Evolutionary conservation across 2,888 invertebrate species (phyloP), one percentile per base, ranked within the genome.

Genomic region (Drosophila macrospina): DNA sequence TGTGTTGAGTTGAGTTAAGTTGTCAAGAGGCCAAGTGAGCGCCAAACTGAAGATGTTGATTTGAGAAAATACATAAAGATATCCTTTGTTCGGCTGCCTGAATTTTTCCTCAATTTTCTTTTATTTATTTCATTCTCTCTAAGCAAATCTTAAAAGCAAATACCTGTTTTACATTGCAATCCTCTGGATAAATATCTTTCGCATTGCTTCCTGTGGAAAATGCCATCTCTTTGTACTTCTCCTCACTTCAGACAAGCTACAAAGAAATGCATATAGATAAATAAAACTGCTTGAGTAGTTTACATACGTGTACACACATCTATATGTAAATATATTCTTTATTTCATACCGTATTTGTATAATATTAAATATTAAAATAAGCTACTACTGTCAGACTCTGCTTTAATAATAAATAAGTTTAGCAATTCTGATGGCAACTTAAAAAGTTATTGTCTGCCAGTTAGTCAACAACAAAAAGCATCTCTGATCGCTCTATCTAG

Each of bases 1-100:
- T 45, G 44, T 20, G 10, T 24, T 8, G 13, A 42, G 55, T 50
- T 54, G 32, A 34, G 56, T 73, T 64, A 47, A 59, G 74, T 57
- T 60, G 56, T 78, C 60, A 51, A 32, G 11, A 55, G 28, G 6
- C 8, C 24, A 55, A 42, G 32, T 11, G 34, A 24, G 24, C n/a
- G 39, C 42, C 62, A 55, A 55, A 15, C 37, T 26, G n/a, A 41
- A 41, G 30, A 41, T 30, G 52, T 52, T 39, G 20, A 52, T 41
- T 41, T 30, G 8, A 16, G 52, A 16, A 41, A 52, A 28, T 52
- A n/a, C n/a, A 52, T 30, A 8, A 15, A 39, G n/a, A 16, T 16
- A 30, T n/a, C 5, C 16, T 36, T 37, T 50, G 7, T 34, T n/a
- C 34, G 28, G 1, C 8, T 16, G 15, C 34, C 1, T 26, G 4